Percentiles rank a stretch among this genome's conserved stretches.
phyloP scores from a whole-genome alignment of 2,797 vertebrate genomes.

The Taenioides sp. region DNA sequence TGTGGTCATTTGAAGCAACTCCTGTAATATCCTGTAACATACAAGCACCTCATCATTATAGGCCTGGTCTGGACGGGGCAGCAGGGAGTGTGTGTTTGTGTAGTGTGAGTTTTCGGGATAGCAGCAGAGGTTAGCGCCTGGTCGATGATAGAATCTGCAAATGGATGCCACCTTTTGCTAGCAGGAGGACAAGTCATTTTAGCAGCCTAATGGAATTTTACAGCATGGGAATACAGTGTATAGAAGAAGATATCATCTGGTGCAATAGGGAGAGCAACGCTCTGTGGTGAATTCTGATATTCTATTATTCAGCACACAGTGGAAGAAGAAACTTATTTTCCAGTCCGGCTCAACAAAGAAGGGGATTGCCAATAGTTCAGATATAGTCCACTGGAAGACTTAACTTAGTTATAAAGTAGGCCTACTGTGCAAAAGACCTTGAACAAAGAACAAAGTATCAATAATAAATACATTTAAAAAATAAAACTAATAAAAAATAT shows the following conservation, averaged over 20 bases:
- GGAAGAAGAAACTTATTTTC: conserved; percentile 53
- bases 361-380: conserved; percentile 42
- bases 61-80: conserved; percentile 24
- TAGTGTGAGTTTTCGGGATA: conserved; percentile 23
- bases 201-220: conserved; percentile 69
- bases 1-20: conserved; percentile 59
- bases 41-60: conserved; percentile 56
- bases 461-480: background rate
- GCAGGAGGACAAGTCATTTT: conserved; percentile 65
- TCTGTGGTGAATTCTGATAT: conserved; percentile 53
- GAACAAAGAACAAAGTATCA: background rate
- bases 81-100: conserved; percentile 11
- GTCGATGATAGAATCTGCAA: conserved; percentile 69
- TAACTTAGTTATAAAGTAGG: conserved; percentile 20
- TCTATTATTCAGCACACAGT: conserved; percentile 51
- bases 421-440: background rate
- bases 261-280: conserved; percentile 41
- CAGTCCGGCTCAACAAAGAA: conserved; percentile 47
- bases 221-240: conserved; percentile 58
- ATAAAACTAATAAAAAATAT: background rate
- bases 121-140: conserved; percentile 45
- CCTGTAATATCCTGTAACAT: conserved; percentile 49
- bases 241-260: conserved; percentile 58
- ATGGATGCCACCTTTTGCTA: conserved; percentile 62
- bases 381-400: conserved; percentile 26